These are phyloP conservation scores for Rhinogobio ventralis DNA, from an alignment of 2,797 vertebrate genomes.

Conservation along the genomic window DNA sequence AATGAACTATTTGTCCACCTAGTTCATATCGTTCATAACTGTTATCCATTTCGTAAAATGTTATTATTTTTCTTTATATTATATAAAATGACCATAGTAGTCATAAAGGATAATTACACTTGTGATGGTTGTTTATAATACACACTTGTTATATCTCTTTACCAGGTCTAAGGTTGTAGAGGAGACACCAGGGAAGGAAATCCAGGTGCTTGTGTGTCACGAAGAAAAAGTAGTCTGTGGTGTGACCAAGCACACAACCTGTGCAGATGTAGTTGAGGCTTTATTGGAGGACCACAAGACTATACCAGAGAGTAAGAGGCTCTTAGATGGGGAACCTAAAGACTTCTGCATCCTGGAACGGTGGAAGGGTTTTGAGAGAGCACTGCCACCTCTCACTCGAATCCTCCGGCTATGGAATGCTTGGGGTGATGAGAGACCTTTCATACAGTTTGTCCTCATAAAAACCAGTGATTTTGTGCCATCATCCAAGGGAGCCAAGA, in stretches of 20 bases:
- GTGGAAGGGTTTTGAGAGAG: conserved; percentile 92
- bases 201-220: conserved; percentile 91
- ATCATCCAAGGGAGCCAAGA: conserved; percentile 76
- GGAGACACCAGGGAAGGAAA: conserved; percentile 85
- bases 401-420: conserved; percentile 93
- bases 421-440: conserved; percentile 91
- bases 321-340: conserved; percentile 85
- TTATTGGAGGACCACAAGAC: conserved; percentile 90
- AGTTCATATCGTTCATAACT: neutral
- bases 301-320: conserved; percentile 81
- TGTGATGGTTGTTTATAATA: neutral
- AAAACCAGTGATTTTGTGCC: conserved; percentile 88
- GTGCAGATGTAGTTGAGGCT: conserved; percentile 88
- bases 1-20: neutral
- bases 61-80: neutral
- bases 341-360: conserved; percentile 94
- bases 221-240: conserved; percentile 96
- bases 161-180: conserved; percentile 81
- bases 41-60: neutral
- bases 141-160: conserved; percentile 48
- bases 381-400: conserved; percentile 89
- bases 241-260: conserved; percentile 92
- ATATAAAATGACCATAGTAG: too few relatives aligned
- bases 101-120: neutral
- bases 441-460: conserved; percentile 88